Conservation (phyloP, 37 sponge, comb jelly and placozoan genomes). For the Oscarella lobularis region DNA sequence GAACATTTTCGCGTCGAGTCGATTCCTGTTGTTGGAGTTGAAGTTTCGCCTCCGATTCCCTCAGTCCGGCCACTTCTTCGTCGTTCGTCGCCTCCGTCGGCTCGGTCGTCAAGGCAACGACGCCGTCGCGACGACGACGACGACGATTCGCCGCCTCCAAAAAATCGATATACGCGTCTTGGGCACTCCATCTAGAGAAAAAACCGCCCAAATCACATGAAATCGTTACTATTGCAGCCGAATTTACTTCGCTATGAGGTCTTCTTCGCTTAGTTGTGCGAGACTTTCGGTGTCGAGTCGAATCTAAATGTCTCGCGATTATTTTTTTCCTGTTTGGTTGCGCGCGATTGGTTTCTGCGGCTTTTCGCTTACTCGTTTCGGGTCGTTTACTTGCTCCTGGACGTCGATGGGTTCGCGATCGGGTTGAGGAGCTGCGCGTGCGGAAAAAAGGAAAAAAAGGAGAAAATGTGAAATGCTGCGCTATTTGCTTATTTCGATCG, state of each 20-base stretch:
- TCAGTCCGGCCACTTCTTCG: slow-evolving; percentile 39
- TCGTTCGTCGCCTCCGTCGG: slow-evolving; percentile 18
- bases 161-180: slow-evolving; percentile 66
- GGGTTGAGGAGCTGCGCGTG: no score
- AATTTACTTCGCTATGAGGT: slow-evolving; percentile 34
- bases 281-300: slow-evolving; percentile 26
- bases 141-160: slow-evolving; percentile 23
- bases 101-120: no score
- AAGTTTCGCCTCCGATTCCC: slow-evolving; percentile 53
- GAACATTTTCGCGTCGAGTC: slow-evolving; percentile 73
- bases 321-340: no score
- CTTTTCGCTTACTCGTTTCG: no score
- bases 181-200: slow-evolving; percentile 63
- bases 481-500: no score
- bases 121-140: neutral
- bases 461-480: no score
- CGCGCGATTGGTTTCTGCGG: no score
- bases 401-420: no score
- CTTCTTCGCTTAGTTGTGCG: slow-evolving; percentile 34
- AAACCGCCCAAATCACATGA: neutral
- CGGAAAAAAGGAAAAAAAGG: no score
- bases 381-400: no score
- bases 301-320: no score
- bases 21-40: slow-evolving; percentile 73
- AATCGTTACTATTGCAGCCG: neutral